phyloP scores from a whole-genome alignment of 2,113 vertebrate genomes.

The Guaruba guarouba region DNA sequence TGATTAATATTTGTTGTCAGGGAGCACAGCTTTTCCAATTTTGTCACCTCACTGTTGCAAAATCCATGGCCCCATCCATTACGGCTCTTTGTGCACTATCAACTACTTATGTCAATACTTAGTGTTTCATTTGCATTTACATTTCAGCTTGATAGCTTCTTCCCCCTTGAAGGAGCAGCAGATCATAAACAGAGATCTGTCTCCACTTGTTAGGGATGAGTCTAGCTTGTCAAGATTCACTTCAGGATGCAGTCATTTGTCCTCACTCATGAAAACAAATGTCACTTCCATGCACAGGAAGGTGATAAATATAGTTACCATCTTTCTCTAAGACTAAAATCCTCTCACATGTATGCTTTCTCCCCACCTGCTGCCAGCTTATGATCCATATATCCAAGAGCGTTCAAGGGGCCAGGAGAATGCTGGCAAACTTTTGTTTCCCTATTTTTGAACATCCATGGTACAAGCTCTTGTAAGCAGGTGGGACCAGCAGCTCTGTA shows the following conservation, averaged over 20 bases:
- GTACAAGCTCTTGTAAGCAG: background rate
- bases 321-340: conserved; percentile 27
- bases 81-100: conserved; percentile 47
- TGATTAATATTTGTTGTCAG: conserved; percentile 29
- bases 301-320: conserved; percentile 38
- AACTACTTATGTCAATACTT: conserved; percentile 69
- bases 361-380: conserved; percentile 4
- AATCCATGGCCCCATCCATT: conserved; percentile 47
- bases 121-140: conserved; percentile 60
- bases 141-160: conserved; percentile 54
- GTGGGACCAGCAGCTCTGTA: background rate
- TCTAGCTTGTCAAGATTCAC: conserved; percentile 65
- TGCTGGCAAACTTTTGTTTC: background rate
- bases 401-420: background rate
- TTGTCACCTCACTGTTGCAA: conserved; percentile 22
- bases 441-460: background rate
- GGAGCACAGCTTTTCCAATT: conserved; percentile 32
- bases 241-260: conserved; percentile 64
- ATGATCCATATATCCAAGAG: background rate
- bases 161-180: conserved; percentile 43
- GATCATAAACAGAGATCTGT: conserved; percentile 66
- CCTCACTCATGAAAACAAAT: conserved; percentile 66
- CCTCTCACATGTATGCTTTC: background rate
- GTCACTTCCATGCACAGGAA: conserved; percentile 50
- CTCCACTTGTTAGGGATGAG: conserved; percentile 61